phyloP scores from a whole-genome alignment of 2,113 vertebrate genomes.

The Lethenteron reissneri region DNA sequence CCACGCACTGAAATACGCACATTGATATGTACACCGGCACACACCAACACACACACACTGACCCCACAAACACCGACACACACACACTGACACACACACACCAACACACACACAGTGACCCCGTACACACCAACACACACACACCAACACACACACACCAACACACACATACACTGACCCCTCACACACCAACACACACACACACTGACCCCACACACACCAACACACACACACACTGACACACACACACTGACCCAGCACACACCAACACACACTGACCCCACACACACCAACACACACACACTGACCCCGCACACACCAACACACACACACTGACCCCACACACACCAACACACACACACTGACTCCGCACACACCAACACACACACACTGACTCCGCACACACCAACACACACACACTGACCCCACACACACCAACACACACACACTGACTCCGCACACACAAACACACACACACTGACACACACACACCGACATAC shows the following conservation, averaged over 20 bases:
- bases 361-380: not conserved
- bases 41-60: not conserved
- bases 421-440: too few species aligned
- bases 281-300: not conserved
- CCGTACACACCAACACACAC: too few species aligned
- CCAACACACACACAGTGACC: not conserved
- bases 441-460: too few species aligned
- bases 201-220: not conserved
- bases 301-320: not conserved
- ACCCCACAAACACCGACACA: not conserved
- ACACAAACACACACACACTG: too few species aligned
- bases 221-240: not conserved
- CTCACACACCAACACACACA: not conserved
- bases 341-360: not conserved
- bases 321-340: not conserved
- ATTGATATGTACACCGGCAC: too few species aligned
- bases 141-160: too few species aligned
- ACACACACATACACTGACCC: too few species aligned
- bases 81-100: not conserved
- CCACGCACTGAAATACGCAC: too few species aligned
- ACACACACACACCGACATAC: not conserved
- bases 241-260: not conserved
- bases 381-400: too few species aligned
- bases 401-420: too few species aligned
- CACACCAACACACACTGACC: not conserved